These are phyloP conservation scores for Borostomias antarcticus DNA, from an alignment of 2,797 vertebrate genomes.

Conservation along the genomic window DNA sequence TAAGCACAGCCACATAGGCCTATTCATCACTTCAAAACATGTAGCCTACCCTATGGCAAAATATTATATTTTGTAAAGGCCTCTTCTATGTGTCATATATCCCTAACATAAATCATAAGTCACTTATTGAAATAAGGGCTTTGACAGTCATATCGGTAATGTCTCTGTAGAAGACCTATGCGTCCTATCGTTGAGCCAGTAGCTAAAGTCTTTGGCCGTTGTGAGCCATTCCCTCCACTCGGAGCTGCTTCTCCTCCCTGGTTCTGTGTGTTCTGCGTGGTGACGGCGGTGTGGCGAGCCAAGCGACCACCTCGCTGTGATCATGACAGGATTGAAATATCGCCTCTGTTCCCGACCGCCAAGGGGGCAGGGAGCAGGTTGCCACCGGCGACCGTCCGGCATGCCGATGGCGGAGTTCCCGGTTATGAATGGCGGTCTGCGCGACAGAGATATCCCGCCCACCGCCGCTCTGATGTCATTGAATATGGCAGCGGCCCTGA, in stretches of 20 bases:
- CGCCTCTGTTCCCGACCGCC: constrained; percentile 36
- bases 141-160: too few relatives aligned
- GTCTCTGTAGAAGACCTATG: too few relatives aligned
- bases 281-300: neutral
- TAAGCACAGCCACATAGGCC: too few relatives aligned
- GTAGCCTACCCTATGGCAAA: too few relatives aligned
- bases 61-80: too few relatives aligned
- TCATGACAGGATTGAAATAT: constrained; percentile 31
- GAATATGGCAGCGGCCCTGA: too few relatives aligned
- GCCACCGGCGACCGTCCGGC: constrained; percentile 35
- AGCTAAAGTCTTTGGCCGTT: constrained; percentile 1
- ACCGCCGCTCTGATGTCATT: constrained; percentile 40
- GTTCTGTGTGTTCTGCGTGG: neutral
- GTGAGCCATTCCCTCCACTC: constrained; percentile 14
- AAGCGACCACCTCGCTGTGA: constrained; percentile 7
- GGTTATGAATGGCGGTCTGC: constrained; percentile 56
- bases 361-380: constrained; percentile 38
- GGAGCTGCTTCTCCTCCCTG: neutral
- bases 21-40: too few relatives aligned
- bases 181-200: too few relatives aligned
- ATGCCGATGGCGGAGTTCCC: constrained; percentile 35
- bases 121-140: too few relatives aligned
- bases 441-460: constrained; percentile 28
- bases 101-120: too few relatives aligned
- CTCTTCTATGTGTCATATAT: too few relatives aligned